A percentile compares a stretch with the other conserved stretches of the same genome.
phyloP scores from a whole-genome alignment of 2,113 vertebrate species.

The Semnornis frantzii region DNA sequence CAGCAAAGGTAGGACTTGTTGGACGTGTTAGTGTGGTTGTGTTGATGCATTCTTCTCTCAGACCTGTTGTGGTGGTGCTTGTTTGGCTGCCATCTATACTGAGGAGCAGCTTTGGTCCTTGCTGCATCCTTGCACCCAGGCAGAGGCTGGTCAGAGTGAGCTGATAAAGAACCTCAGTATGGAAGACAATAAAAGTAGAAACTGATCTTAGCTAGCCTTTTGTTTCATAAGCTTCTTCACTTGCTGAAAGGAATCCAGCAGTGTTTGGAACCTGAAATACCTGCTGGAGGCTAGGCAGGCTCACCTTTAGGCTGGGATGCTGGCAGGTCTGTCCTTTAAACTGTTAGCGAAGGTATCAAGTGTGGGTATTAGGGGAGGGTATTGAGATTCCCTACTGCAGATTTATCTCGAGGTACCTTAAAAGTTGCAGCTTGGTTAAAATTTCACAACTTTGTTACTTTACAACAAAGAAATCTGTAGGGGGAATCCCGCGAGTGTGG shows the following conservation, averaged over 20 bases:
- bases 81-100: background rate
- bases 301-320: background rate
- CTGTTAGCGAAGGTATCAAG: background rate
- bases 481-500: background rate
- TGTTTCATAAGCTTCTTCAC: background rate
- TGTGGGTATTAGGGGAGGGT: background rate
- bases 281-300: background rate
- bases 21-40: background rate
- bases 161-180: background rate
- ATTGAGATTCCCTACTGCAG: background rate
- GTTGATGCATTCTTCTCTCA: accelerated
- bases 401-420: background rate
- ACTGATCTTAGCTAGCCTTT: background rate
- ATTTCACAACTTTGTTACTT: accelerated
- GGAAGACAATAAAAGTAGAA: slow-evolving; percentile 12
- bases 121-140: accelerated
- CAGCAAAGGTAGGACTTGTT: accelerated
- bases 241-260: background rate
- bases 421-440: background rate
- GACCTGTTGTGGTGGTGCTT: background rate
- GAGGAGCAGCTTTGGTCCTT: background rate
- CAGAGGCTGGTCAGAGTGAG: background rate
- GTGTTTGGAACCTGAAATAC: slow-evolving; percentile 34
- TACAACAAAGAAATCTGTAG: background rate
- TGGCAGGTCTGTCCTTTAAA: background rate